Evolutionary conservation across 2,113 vertebrate species (phyloP).

Genomic region (Xenus cinereus): DNA sequence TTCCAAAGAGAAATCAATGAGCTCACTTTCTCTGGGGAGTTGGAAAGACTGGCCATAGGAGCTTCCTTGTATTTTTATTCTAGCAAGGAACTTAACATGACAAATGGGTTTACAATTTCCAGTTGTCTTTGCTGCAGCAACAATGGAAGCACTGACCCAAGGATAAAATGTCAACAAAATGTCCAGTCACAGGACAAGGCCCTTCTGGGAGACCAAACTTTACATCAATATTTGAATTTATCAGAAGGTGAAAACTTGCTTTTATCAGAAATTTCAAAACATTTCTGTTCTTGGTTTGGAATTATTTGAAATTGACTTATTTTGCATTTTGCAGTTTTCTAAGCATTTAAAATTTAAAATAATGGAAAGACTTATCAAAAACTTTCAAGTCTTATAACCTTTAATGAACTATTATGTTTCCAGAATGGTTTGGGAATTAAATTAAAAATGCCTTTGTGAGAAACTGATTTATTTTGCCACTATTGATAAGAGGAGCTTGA

Average conservation of each 20-base stretch:
- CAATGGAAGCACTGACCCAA: not conserved
- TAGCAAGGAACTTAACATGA: slow-evolving; percentile 23
- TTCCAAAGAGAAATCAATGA: not conserved
- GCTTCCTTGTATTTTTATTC: not conserved
- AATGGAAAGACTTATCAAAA: not conserved
- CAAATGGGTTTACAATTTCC: slow-evolving; percentile 20
- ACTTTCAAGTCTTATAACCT: not conserved
- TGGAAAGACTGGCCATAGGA: not conserved
- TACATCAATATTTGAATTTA: not conserved
- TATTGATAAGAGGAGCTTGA: not conserved
- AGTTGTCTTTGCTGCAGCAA: slow-evolving; percentile 6
- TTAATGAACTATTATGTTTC: not conserved
- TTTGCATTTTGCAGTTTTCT: not conserved
- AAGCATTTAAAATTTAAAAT: not conserved
- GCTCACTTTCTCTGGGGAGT: not conserved
- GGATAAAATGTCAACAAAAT: slow-evolving; percentile 1
- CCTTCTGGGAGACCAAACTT: not conserved
- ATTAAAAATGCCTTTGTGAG: not conserved
- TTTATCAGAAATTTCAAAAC: not conserved
- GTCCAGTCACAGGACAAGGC: not conserved
- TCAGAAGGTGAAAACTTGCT: not conserved
- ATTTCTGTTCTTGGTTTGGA: not conserved
- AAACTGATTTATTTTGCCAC: not conserved
- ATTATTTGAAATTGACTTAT: not conserved
- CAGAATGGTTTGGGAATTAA: not conserved